Conservation (phyloP, 2,797 vertebrate genomes). For the Periparus ater region DNA sequence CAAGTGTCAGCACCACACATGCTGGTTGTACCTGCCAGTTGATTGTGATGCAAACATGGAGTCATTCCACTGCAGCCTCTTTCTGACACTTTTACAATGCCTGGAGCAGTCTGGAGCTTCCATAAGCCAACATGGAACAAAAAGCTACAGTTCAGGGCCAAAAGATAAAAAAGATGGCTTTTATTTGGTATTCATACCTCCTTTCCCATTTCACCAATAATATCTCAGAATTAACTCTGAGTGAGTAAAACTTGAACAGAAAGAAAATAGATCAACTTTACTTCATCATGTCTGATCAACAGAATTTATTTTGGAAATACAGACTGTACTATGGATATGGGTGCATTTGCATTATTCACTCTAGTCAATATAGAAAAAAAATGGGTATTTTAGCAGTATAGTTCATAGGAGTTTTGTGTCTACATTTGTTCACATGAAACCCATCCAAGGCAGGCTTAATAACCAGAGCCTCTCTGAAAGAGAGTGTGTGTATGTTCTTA, state of each 20-base stretch:
- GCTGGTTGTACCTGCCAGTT: background rate
- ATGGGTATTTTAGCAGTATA: background rate
- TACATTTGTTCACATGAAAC: background rate
- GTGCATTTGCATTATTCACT: background rate
- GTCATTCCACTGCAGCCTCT: background rate
- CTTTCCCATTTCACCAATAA: background rate
- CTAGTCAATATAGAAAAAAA: background rate
- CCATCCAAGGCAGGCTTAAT: fast-evolving
- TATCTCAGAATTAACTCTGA: background rate
- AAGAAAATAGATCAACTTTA: background rate
- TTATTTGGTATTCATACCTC: background rate
- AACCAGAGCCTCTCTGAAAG: background rate
- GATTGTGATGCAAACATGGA: background rate
- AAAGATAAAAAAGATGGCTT: background rate
- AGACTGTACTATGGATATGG: background rate
- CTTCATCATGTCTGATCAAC: background rate
- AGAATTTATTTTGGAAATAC: background rate
- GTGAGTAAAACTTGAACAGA: background rate
- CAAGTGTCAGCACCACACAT: background rate
- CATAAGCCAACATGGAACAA: background rate
- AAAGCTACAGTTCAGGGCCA: background rate
- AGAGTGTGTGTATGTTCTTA: background rate
- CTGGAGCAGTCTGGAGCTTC: background rate
- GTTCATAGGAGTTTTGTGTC: background rate
- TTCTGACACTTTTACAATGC: background rate